Percentiles rank a stretch among this genome's conserved stretches.
Evolutionary conservation across 2,888 invertebrate genomes (phyloP).

Genomic region (Stegophylla sp.): DNA sequence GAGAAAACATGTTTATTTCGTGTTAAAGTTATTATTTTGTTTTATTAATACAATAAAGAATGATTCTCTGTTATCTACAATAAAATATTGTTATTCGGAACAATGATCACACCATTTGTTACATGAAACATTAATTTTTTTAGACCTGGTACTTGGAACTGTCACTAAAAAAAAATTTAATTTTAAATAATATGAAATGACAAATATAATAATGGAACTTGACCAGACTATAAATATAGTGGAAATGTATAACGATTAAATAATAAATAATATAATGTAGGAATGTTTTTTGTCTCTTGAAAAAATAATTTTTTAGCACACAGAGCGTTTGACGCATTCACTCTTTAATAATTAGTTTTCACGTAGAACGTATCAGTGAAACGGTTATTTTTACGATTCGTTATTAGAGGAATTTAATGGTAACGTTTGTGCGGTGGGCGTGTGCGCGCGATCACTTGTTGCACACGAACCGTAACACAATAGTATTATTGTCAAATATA

Average conservation of each 20-base stretch:
- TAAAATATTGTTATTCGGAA: conserved; percentile 24
- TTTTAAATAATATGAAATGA: conserved; percentile 18
- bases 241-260: conserved; percentile 11
- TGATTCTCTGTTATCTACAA: conserved; percentile 18
- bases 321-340: too few species aligned
- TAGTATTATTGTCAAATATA: not conserved
- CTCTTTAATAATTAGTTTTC: too few species aligned
- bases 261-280: conserved; percentile 9
- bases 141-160: too few species aligned
- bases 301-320: too few species aligned
- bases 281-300: conserved; percentile 11
- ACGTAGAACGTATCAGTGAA: too few species aligned
- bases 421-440: not conserved
- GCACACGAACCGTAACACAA: not conserved
- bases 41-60: conserved; percentile 12
- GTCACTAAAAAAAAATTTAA: conserved; percentile 17
- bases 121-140: too few species aligned
- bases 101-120: conserved; percentile 21
- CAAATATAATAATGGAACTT: conserved; percentile 16
- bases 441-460: not conserved
- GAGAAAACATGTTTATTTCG: conserved; percentile 17
- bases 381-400: too few species aligned
- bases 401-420: too few species aligned
- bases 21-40: conserved; percentile 15
- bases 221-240: conserved; percentile 8